phyloP scores from a whole-genome alignment of 2,113 vertebrate species.

The Pheucticus melanocephalus region DNA sequence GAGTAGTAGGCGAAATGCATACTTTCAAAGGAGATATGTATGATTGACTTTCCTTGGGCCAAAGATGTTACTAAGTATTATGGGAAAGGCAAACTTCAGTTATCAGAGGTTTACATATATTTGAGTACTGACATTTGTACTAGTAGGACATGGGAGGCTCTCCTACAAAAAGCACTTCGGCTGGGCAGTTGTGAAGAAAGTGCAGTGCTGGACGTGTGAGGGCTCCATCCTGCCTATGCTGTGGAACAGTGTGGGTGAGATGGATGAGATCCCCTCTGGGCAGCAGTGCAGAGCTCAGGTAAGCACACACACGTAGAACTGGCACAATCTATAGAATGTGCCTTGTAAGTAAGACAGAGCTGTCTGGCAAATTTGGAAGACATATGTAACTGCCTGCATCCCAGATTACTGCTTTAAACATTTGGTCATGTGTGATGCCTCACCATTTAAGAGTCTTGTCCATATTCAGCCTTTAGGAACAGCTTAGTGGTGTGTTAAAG shows the following conservation, averaged over 20 bases:
- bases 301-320: not conserved
- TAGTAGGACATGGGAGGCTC: not conserved
- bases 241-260: not conserved
- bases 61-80: not conserved
- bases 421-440: not conserved
- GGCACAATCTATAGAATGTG: not conserved
- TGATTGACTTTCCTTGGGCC: not conserved
- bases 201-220: not conserved
- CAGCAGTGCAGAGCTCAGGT: not conserved
- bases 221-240: not conserved
- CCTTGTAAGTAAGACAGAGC: not conserved
- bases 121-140: not conserved
- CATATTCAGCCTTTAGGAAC: not conserved
- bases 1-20: not conserved
- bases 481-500: not conserved
- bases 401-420: not conserved
- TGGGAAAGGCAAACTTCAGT: not conserved
- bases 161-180: not conserved
- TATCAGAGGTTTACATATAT: not conserved
- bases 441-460: not conserved
- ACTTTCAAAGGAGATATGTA: not conserved
- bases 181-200: not conserved
- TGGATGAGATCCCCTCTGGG: not conserved
- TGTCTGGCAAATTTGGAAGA: not conserved
- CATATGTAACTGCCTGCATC: not conserved